These are phyloP conservation scores for Rafetus swinhoei DNA, from an alignment of 2,113 vertebrate genomes.

Conservation along the genomic window DNA sequence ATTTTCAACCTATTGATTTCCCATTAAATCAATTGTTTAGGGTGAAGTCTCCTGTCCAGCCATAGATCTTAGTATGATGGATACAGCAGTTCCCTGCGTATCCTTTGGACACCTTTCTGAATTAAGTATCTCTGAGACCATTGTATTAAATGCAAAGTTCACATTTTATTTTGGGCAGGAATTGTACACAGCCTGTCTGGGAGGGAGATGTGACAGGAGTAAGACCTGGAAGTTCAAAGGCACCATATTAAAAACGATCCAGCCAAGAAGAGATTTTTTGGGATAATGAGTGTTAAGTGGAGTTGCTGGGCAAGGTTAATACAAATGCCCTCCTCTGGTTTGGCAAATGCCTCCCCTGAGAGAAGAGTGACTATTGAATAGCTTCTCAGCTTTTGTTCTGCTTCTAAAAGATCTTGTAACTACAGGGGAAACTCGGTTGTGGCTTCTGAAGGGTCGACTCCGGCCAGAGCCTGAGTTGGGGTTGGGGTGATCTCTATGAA, in stretches of 20 bases:
- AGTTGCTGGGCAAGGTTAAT: neutral
- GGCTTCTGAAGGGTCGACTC: neutral
- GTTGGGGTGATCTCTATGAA: neutral
- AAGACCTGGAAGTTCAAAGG: neutral
- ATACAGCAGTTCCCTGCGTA: neutral
- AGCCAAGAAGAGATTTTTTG: neutral
- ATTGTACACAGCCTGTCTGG: neutral
- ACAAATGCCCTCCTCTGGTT: neutral
- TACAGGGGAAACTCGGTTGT: neutral
- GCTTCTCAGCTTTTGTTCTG: neutral
- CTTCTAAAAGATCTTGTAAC: neutral
- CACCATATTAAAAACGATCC: neutral
- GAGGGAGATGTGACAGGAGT: neutral
- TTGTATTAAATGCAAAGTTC: neutral
- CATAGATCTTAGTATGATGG: neutral
- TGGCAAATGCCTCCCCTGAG: neutral
- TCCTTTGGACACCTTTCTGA: neutral
- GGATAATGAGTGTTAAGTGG: neutral
- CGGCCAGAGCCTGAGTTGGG: neutral
- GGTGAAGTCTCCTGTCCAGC: neutral
- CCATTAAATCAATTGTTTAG: neutral
- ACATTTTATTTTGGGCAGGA: neutral
- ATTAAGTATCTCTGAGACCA: neutral
- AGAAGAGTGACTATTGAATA: neutral
- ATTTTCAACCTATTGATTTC: slow-evolving; percentile 27